These are phyloP conservation scores for Enteromius unitaeniatus DNA, from an alignment of 2,797 vertebrate genomes.

Conservation along the genomic window DNA sequence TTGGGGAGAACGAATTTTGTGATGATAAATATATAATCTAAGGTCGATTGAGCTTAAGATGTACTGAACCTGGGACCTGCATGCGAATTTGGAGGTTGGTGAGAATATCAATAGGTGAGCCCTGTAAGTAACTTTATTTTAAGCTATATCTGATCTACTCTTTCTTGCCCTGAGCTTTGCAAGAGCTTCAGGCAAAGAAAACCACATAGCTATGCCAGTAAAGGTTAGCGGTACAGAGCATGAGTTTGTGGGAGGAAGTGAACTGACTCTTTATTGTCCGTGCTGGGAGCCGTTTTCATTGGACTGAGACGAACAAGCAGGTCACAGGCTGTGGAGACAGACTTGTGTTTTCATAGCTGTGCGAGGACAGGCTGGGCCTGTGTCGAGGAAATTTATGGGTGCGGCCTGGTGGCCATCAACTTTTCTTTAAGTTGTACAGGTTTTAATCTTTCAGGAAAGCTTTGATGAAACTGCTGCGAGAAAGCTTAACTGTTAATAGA, in stretches of 20 bases:
- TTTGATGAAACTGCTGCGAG: constrained; percentile 3
- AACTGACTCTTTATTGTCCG: constrained; percentile 68
- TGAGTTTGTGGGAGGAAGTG: constrained; percentile 52
- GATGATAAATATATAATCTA: neutral
- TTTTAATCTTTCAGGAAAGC: constrained; percentile 27
- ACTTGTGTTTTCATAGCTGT: constrained; percentile 73
- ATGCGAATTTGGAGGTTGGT: neutral
- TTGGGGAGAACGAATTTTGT: neutral
- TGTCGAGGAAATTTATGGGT: constrained; percentile 50
- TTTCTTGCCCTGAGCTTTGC: constrained; percentile 24
- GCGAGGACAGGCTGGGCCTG: constrained; percentile 47
- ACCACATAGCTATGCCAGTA: constrained; percentile 34
- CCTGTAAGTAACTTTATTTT: neutral
- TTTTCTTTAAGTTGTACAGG: constrained; percentile 16
- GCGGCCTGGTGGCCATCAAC: constrained; percentile 23
- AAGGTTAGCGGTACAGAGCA: constrained; percentile 28
- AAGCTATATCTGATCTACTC: constrained; percentile 22
- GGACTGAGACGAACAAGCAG: constrained; percentile 62
- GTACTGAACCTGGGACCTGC: neutral
- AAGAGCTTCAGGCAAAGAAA: constrained; percentile 25
- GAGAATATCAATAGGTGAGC: constrained; percentile 16
- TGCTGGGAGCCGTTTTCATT: constrained; percentile 69
- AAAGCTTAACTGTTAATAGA: constrained; percentile 44
- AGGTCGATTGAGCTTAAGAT: neutral
- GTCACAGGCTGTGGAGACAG: constrained; percentile 58